A percentile compares a stretch with the other conserved stretches of the same genome.
These are phyloP conservation scores for Oreocharis arfaki DNA, from an alignment of 2,113 vertebrate genomes.

Conservation along the genomic window DNA sequence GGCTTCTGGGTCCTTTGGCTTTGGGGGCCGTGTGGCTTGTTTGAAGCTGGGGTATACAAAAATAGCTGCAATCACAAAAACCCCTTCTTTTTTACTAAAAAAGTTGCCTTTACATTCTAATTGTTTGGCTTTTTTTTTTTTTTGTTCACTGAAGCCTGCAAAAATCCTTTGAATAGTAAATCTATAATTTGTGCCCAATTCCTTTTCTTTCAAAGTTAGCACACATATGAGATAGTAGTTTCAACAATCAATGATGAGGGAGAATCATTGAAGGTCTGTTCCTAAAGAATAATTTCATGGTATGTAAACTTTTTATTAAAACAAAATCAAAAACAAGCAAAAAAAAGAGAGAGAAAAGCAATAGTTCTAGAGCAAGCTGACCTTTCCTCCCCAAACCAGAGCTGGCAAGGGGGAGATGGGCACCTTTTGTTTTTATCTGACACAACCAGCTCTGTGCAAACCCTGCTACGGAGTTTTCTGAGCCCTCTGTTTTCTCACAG, in stretches of 20 bases:
- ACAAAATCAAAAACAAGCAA: not conserved
- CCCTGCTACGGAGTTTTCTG: not conserved
- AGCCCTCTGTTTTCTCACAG: not conserved
- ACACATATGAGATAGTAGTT: not conserved
- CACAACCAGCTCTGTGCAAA: not conserved
- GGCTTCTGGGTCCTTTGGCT: not conserved
- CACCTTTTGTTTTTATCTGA: not conserved
- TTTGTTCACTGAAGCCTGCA: not conserved
- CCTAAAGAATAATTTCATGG: not conserved
- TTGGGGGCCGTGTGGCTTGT: not conserved
- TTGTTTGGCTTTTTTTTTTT: not conserved
- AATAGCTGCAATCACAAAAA: not conserved
- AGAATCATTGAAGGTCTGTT: not conserved
- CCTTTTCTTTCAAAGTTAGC: not conserved
- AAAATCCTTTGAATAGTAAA: not conserved
- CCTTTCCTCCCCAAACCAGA: not conserved
- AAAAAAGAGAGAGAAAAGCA: not conserved
- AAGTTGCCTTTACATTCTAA: not conserved
- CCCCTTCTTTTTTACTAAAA: fast-evolving
- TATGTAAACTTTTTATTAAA: not conserved
- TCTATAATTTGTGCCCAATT: not conserved
- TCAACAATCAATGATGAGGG: not conserved
- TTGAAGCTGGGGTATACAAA: not conserved
- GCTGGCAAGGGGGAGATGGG: not conserved
- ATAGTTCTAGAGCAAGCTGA: not conserved